Conservation (phyloP, 2,888 invertebrate genomes). For the Lycophotia porphyrea region DNA sequence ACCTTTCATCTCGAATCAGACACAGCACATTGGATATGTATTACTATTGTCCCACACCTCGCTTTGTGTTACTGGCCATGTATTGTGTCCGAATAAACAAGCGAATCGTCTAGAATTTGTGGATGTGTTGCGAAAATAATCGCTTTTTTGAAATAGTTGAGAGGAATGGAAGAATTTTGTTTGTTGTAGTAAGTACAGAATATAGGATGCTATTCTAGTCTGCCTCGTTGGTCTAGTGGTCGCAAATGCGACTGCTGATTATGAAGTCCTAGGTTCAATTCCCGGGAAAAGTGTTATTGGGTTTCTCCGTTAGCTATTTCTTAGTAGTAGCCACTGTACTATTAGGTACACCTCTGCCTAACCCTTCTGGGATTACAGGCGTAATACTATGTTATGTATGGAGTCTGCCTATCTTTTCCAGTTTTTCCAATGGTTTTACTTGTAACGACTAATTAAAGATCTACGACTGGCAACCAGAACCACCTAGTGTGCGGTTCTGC, state of each 20-base stretch:
- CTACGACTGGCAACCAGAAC: background rate
- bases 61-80: slow-evolving; percentile 2
- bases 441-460: background rate
- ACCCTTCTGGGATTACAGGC: no score
- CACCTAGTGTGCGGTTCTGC: background rate
- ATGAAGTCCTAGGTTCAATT: no score
- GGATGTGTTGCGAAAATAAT: background rate
- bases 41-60: slow-evolving; percentile 21
- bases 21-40: slow-evolving; percentile 48
- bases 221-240: no score
- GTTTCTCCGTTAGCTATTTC: no score
- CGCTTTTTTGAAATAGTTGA: background rate
- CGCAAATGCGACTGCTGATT: no score
- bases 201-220: background rate
- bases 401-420: no score
- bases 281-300: no score
- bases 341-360: no score
- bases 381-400: no score
- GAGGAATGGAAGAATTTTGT: background rate
- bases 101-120: slow-evolving; percentile 4
- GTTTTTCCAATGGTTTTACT: background rate
- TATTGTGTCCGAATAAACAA: slow-evolving; percentile 24
- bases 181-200: background rate
- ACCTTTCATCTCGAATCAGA: slow-evolving; percentile 51
- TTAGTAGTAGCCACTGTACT: no score